Conservation (phyloP, 2,113 vertebrate species). For the Numida meleagris region DNA sequence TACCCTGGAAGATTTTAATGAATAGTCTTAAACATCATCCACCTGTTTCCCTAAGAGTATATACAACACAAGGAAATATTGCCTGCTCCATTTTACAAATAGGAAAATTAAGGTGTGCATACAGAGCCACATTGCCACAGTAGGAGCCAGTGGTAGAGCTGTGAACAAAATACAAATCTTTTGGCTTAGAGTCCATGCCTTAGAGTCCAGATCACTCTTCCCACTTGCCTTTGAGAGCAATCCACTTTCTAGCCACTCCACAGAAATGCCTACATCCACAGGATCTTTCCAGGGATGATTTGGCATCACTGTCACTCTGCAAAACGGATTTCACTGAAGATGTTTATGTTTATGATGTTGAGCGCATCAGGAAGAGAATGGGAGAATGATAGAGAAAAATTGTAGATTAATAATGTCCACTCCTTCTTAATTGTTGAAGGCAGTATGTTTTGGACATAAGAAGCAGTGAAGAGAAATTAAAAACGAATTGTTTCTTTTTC, state of each 20-base stretch:
- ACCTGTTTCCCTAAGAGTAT: neutral
- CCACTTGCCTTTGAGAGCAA: neutral
- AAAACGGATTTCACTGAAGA: neutral
- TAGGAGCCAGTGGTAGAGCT: neutral
- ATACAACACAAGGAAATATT: neutral
- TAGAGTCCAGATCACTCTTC: neutral
- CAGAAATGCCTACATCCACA: neutral
- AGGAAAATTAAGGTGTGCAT: neutral
- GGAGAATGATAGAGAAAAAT: neutral
- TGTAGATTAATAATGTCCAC: neutral
- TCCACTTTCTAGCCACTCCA: neutral
- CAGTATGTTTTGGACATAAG: neutral
- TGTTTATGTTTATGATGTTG: neutral
- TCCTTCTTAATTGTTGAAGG: neutral
- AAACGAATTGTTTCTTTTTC: neutral
- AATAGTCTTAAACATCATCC: neutral
- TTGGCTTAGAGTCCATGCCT: neutral
- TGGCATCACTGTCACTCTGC: neutral
- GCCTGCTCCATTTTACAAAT: neutral
- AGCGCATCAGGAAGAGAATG: neutral
- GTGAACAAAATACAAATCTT: neutral
- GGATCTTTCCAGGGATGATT: neutral
- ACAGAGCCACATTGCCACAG: neutral
- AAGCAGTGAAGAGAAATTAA: neutral
- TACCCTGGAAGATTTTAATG: neutral